Conservation (phyloP, 2,888 invertebrate genomes). For the Campoplex capitator region DNA sequence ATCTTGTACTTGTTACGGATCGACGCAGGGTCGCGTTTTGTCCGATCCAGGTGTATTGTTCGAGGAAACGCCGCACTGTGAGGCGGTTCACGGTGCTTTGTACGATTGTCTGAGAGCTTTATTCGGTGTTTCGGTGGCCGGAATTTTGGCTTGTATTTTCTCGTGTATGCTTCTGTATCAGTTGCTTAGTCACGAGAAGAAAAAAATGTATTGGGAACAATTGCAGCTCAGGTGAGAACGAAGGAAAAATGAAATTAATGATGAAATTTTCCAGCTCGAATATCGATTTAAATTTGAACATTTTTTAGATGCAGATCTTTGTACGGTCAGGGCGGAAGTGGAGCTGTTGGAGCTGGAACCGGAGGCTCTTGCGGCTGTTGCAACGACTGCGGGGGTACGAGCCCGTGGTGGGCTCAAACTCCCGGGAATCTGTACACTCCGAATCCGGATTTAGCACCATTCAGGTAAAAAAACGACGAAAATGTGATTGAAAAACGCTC, state of each 20-base stretch:
- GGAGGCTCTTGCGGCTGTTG: constrained; percentile 88
- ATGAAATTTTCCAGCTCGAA: background rate
- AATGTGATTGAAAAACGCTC: background rate
- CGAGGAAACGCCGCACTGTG: constrained; percentile 94
- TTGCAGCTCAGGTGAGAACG: constrained; percentile 88
- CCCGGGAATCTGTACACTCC: constrained; percentile 94
- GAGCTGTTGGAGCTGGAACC: constrained; percentile 82
- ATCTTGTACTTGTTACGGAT: constrained; percentile 85
- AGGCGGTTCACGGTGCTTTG: constrained; percentile 95
- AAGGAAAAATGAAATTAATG: background rate
- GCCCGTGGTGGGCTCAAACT: constrained; percentile 86
- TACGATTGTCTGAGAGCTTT: constrained; percentile 95
- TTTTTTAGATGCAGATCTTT: constrained; percentile 89
- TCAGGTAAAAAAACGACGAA: constrained; percentile 75
- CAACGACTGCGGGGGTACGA: constrained; percentile 89
- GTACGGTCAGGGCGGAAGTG: constrained; percentile 87
- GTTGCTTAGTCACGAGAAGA: constrained; percentile 94
- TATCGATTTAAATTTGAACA: background rate
- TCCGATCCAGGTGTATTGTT: constrained; percentile 88
- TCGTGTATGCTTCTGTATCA: constrained; percentile 97
- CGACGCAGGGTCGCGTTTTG: constrained; percentile 78
- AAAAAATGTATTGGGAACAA: constrained; percentile 98
- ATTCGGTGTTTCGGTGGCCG: constrained; percentile 96
- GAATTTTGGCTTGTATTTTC: constrained; percentile 95
- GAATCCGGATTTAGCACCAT: constrained; percentile 89